Evolutionary conservation across 2,797 vertebrate species (phyloP), one percentile per base, ranked within the genome.

Genomic region (Ciconia nigra): DNA sequence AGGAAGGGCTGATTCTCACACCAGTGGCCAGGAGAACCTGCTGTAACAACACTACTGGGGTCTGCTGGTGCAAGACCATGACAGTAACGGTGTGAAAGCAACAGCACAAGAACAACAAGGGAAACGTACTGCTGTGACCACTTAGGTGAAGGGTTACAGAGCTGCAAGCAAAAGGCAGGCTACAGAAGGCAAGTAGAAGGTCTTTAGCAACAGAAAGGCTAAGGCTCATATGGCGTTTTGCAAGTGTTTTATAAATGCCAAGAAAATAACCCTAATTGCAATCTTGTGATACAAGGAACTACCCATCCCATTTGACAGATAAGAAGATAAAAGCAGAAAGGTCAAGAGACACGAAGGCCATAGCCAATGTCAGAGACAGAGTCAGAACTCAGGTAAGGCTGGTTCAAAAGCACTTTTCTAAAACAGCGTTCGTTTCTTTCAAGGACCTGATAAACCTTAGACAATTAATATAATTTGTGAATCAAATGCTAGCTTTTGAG

Each of bases 11-110:
- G 39, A 49, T 67, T 87, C 78, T 67, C 33, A 35, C 44, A 31
- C 31, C 0, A 2, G 35, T 31, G 31, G 24, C 26, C 61, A 62
- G 63, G 20, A 73, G 26, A 80, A 73, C 46, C 26, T 44, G 10
- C 19, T n/a, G 2, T 37, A 66, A 59, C 17, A 66, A 25, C 5
- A 31, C 19, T 35, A 13, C 1, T 0, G 10, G n/a, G 5, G 15
- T 41, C 52, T 85, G 58, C 9, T 28, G 0, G 0, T 28, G 42
- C 31, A 54, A 46, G 39, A 42, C 13, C 0, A 0, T 69, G 77
- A 62, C 15, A 47, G 15, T 29, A 61, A 17, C 0, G 3, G 31
- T 3, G 2, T n/a, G 44, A 74, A 73, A 89, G 47, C 19, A 81
- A 37, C 49, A 65, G 37, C 21, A 72, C 15, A 33, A 70, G 47